Evolutionary conservation across 2,888 invertebrate genomes (phyloP).

Genomic region (Opisthograptis luteolata): DNA sequence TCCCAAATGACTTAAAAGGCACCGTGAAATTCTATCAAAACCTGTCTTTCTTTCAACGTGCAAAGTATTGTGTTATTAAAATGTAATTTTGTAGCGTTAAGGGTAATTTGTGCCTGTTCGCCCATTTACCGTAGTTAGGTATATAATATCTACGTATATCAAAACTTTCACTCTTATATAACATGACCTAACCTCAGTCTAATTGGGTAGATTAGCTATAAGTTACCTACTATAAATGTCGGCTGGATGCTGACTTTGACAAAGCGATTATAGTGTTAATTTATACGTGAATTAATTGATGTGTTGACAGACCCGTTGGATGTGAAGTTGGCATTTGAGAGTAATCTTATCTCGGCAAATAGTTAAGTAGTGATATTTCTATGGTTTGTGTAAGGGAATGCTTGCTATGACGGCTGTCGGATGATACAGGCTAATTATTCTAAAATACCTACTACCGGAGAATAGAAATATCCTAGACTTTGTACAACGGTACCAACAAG

Average conservation of each 20-base stretch:
- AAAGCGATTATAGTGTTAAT: slow-evolving; percentile 9
- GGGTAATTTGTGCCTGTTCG: slow-evolving; percentile 20
- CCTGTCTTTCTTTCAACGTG: slow-evolving; percentile 4
- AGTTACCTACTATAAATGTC: not conserved
- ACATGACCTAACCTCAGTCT: slow-evolving; percentile 18
- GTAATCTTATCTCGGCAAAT: too few relatives aligned
- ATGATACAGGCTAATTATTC: too few relatives aligned
- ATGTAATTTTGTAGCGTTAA: slow-evolving; percentile 13
- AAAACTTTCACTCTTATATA: slow-evolving; percentile 21
- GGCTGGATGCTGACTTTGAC: slow-evolving; percentile 6
- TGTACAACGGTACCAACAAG: too few relatives aligned
- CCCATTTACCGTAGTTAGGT: slow-evolving; percentile 11
- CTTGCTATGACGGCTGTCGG: too few relatives aligned
- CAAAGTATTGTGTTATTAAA: slow-evolving; percentile 24
- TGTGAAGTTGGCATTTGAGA: not conserved
- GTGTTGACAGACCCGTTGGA: not conserved
- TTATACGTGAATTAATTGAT: slow-evolving; percentile 1
- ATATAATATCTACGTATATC: slow-evolving; percentile 10
- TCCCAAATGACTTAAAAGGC: not conserved
- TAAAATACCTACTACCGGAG: too few relatives aligned
- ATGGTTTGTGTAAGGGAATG: too few relatives aligned
- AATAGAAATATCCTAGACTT: too few relatives aligned
- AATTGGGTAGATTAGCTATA: slow-evolving; percentile 13
- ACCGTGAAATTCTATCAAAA: slow-evolving; percentile 3
- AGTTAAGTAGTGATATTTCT: too few relatives aligned